phyloP scores from a whole-genome alignment of 1,140 invertebrate genomes.

The Drosophila repletoides region DNA sequence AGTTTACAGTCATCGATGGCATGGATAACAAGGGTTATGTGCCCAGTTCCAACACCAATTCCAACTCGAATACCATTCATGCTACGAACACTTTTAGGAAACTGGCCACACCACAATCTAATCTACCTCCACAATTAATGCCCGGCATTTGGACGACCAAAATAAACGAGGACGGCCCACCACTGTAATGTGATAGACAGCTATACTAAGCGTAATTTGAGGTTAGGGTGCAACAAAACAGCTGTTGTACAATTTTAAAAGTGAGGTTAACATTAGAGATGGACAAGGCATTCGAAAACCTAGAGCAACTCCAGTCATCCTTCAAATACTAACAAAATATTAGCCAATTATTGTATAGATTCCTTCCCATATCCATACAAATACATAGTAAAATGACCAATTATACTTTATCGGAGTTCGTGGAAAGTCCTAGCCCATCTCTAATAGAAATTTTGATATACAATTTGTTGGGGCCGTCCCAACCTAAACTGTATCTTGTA shows the following conservation, averaged over 20 bases:
- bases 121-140: constrained; percentile 81
- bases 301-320: too few species aligned
- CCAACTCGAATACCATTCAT: constrained; percentile 54
- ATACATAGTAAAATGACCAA: too few species aligned
- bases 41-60: constrained; percentile 33
- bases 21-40: constrained; percentile 72
- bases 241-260: constrained; percentile 1
- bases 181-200: constrained; percentile 47
- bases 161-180: constrained; percentile 58
- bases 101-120: constrained; percentile 70
- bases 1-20: constrained; percentile 66
- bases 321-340: too few species aligned
- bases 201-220: background rate
- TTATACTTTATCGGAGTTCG: too few species aligned
- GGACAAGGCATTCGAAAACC: too few species aligned
- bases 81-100: constrained; percentile 60
- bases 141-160: constrained; percentile 81
- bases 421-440: too few species aligned
- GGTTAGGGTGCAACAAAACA: background rate
- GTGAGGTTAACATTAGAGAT: too few species aligned
- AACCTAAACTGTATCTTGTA: constrained; percentile 38
- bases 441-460: constrained; percentile 8
- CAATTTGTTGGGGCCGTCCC: constrained; percentile 37
- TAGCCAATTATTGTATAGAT: too few species aligned
- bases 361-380: too few species aligned